These are phyloP conservation scores for Sarcophaga caerulescens DNA, from an alignment of 2,888 invertebrate species.

Conservation along the genomic window DNA sequence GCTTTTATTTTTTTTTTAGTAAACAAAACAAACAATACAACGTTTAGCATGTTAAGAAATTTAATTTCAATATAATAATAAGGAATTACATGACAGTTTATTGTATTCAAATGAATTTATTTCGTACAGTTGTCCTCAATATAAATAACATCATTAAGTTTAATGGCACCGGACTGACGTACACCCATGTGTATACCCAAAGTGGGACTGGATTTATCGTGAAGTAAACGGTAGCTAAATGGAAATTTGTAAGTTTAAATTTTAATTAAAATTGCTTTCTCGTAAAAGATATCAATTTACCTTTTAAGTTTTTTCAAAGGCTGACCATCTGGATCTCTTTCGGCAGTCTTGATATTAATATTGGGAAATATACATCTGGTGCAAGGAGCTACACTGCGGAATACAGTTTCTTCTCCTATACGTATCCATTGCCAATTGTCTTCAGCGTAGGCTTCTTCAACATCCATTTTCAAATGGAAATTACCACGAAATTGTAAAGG, in stretches of 20 bases:
- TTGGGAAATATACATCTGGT: slow-evolving; percentile 87
- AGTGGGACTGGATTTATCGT: slow-evolving; percentile 79
- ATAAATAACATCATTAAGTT: slow-evolving; percentile 82
- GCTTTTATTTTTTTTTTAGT: neutral
- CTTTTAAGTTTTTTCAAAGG: slow-evolving; percentile 86
- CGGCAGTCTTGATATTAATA: slow-evolving; percentile 86
- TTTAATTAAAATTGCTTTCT: too few species aligned
- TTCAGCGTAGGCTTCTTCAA: slow-evolving; percentile 84
- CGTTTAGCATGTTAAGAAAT: too few species aligned
- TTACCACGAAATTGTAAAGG: slow-evolving; percentile 86
- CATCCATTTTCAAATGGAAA: slow-evolving; percentile 85
- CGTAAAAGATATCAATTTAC: slow-evolving; percentile 78
- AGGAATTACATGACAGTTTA: neutral
- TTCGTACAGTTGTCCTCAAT: slow-evolving; percentile 75
- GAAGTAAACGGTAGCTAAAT: slow-evolving; percentile 72
- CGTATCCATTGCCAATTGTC: slow-evolving; percentile 88
- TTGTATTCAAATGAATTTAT: neutral
- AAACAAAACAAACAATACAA: too few species aligned
- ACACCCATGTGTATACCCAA: slow-evolving; percentile 83
- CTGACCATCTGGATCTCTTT: slow-evolving; percentile 83
- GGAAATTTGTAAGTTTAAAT: neutral
- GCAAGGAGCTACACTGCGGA: slow-evolving; percentile 74
- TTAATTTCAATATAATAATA: neutral
- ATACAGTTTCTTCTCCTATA: slow-evolving; percentile 80
- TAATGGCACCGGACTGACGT: slow-evolving; percentile 80